Evolutionary conservation across 2,888 invertebrate species (phyloP), one percentile per base, ranked within the genome.

Genomic region (Drosophila hawaiiensis): DNA sequence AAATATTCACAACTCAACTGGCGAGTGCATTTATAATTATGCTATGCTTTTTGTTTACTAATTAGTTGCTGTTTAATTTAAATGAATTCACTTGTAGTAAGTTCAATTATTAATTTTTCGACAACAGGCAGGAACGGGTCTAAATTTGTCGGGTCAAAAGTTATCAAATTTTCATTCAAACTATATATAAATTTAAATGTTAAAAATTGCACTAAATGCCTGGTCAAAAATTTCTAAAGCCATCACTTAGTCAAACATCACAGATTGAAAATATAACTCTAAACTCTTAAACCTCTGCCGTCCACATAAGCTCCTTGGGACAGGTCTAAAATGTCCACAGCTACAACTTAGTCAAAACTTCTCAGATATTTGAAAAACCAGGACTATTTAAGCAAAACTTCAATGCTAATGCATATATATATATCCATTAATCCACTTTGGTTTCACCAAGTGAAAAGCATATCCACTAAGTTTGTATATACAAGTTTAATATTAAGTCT

Each of bases 1-100:
- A 63, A 55, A 54, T 64, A 64, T 37, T 4, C 28, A 19, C 49
- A 59, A 5, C 28, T 28, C 16, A 56, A 31, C 52, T 58, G 7
- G 19, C 29, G 31, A 39, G 25, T 22, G 6, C 4, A 41, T 37
- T n/a, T 9, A 28, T 50, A 50, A 50, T 54, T 33, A 10, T 33
- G 9, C 41, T 16, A 1, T 33, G 19, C 16, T 33, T 0, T 25
- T 35, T 19, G n/a, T 33, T 28, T 41, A 66, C 29, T 47, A 4
- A 5, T 3, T n/a, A 5, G 10, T 19, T 50, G n/a, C n/a, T 28
- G 56, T 14, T 5, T 10, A 56, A 19, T 14, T 31, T 16, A 4
- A 43, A 19, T 16, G 19, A 52, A 41, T 41, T 31, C 10, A 58
- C 4, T 31, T 43, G 16, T 31, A 16, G 22, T 3, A 41, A 58